A percentile compares a stretch with the other conserved stretches of the same genome.
These are phyloP conservation scores for Tridacna gigas DNA, from an alignment of 2,888 invertebrate species.

Conservation along the genomic window DNA sequence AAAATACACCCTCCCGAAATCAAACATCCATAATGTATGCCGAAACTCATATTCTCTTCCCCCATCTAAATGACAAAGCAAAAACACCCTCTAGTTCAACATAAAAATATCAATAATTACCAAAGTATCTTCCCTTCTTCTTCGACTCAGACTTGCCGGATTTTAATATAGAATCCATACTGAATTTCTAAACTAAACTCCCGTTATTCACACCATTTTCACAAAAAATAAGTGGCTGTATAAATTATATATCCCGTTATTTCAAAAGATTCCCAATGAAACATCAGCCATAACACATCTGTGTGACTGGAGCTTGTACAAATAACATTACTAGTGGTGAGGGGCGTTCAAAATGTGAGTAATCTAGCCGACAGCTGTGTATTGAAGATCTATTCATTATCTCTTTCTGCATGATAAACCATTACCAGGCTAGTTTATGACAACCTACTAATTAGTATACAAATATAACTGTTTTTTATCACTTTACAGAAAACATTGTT, in stretches of 20 bases:
- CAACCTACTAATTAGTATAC: too few species aligned
- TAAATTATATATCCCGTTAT: neutral
- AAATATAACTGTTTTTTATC: too few species aligned
- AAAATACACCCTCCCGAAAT: too few species aligned
- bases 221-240: too few species aligned
- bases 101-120: constrained; percentile 38
- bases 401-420: too few species aligned
- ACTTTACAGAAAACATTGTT: too few species aligned
- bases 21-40: too few species aligned
- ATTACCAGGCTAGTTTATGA: too few species aligned
- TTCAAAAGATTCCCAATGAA: neutral
- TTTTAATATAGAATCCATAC: constrained; percentile 60
- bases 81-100: neutral
- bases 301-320: constrained; percentile 50
- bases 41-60: neutral
- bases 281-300: constrained; percentile 36
- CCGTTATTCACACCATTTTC: constrained; percentile 7
- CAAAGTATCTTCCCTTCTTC: constrained; percentile 51
- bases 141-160: constrained; percentile 54
- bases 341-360: constrained; percentile 52
- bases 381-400: neutral
- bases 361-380: constrained; percentile 7
- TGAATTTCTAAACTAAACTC: neutral
- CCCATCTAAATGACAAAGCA: neutral
- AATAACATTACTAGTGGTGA: constrained; percentile 47